Conservation (phyloP, 2,797 vertebrate species). For the Tragelaphus oryx region DNA sequence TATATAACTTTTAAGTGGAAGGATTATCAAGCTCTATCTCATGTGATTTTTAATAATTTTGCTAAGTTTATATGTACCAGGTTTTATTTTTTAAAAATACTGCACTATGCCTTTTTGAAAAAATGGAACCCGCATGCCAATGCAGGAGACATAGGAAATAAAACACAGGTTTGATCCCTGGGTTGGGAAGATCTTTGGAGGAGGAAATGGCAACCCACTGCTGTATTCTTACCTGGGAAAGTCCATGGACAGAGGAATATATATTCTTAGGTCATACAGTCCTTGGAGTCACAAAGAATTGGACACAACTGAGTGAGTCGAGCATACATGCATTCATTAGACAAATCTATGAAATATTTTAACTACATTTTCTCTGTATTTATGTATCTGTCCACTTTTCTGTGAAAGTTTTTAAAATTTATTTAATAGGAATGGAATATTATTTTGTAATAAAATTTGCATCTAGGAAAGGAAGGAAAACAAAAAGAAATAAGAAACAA, state of each 20-base stretch:
- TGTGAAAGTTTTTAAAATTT: background rate
- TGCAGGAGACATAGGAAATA: background rate
- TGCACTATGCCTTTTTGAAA: background rate
- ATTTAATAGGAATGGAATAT: background rate
- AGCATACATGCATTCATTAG: background rate
- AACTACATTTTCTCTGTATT: background rate
- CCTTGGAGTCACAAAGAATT: background rate
- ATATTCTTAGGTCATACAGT: background rate
- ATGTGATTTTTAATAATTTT: background rate
- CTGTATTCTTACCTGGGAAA: background rate
- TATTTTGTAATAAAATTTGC: background rate
- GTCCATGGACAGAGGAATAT: background rate
- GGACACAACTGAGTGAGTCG: background rate
- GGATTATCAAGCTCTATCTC: background rate
- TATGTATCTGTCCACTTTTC: background rate
- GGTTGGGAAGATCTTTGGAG: background rate
- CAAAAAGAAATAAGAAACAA: background rate
- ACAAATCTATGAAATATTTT: background rate
- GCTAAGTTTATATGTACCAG: background rate
- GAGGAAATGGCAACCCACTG: background rate
- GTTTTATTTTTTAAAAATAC: background rate
- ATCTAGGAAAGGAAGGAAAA: background rate
- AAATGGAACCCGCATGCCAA: background rate
- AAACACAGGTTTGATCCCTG: background rate
- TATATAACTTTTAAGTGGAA: background rate